Evolutionary conservation across 2,113 vertebrate species (phyloP), one percentile per base, ranked within the genome.

Genomic region (Tragulus kanchil): DNA sequence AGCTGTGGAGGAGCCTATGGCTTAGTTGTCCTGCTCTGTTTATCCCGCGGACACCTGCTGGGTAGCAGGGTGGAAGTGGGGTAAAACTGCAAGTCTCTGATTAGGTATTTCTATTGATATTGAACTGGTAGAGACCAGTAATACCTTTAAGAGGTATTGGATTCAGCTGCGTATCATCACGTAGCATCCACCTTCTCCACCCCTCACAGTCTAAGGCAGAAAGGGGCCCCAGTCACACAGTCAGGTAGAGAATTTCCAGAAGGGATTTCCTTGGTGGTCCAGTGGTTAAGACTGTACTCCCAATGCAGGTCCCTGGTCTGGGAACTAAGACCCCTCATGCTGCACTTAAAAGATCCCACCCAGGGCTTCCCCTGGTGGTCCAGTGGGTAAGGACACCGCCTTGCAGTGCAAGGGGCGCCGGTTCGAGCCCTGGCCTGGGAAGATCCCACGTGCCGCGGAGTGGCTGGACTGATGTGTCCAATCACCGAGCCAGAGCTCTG

Each of bases 221-320:
- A 58, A 89, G 65, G 45, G 6, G 67, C 69, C 45, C 28, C 26
- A 48, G 2, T 58, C 21, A 42, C 2, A 21, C 9, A 19, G 42
- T 31, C 48, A 48, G 52, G n/a, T 5, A 25, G 79, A 92, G 50
- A 42, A 58, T 81, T 92, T 95, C 26, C 67, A 93, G 62, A 79
- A 95, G 42, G 21, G 42, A 45, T 42, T 73, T 42, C 45, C 5
- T 21, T 45, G 21, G 69, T 73, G 11, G 42, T 28, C 42, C 69
- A 45, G 42, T 45, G 69, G 21, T 73, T 45, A 73, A 73, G 21
- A 45, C 69, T 45, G 28, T 73, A 42, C 42, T 73, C 69, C 69
- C 69, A 25, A 4, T 73, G 42, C 69, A 73, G 69, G 42, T 73
- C 1, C 1, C 69, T 45, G 19, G 69, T 45, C 36, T 42, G 69